A percentile compares a stretch with the other conserved stretches of the same genome.
These are phyloP conservation scores for Ondatra zibethicus DNA, from an alignment of 2,113 vertebrate genomes.

Conservation along the genomic window DNA sequence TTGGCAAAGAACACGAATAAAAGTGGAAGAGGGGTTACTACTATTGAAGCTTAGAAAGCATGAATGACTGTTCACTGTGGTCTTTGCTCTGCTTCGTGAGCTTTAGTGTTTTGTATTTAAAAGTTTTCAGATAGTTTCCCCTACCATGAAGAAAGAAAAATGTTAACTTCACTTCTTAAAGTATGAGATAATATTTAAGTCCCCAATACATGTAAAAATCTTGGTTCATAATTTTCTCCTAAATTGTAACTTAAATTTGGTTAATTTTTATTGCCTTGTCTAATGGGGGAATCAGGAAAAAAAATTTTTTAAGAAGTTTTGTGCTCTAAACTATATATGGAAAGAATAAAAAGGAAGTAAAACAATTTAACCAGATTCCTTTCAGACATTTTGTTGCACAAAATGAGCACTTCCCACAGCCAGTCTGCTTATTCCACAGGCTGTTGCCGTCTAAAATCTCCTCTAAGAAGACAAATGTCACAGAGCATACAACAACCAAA, in stretches of 20 bases:
- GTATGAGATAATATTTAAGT: neutral
- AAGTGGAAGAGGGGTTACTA: neutral
- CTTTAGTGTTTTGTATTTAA: neutral
- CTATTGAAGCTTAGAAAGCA: neutral
- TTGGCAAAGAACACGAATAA: neutral
- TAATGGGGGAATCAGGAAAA: neutral
- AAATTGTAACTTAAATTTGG: neutral
- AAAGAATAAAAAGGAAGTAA: slow-evolving; percentile 20
- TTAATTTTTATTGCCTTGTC: neutral
- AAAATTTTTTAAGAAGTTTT: neutral
- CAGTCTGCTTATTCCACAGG: neutral
- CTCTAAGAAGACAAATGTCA: neutral
- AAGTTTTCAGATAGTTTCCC: neutral
- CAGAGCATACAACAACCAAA: neutral
- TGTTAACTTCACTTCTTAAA: neutral
- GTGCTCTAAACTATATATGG: neutral
- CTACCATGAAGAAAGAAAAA: neutral
- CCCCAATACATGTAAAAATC: neutral
- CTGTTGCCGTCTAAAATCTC: neutral
- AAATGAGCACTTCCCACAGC: neutral
- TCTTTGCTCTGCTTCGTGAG: neutral
- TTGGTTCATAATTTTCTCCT: neutral
- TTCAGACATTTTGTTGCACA: neutral
- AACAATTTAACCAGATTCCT: neutral
- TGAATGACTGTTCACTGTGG: neutral